Percentiles rank a stretch among this genome's conserved stretches.
Conservation (phyloP, 2,113 vertebrate species). For the Amphilophus citrinellus region DNA sequence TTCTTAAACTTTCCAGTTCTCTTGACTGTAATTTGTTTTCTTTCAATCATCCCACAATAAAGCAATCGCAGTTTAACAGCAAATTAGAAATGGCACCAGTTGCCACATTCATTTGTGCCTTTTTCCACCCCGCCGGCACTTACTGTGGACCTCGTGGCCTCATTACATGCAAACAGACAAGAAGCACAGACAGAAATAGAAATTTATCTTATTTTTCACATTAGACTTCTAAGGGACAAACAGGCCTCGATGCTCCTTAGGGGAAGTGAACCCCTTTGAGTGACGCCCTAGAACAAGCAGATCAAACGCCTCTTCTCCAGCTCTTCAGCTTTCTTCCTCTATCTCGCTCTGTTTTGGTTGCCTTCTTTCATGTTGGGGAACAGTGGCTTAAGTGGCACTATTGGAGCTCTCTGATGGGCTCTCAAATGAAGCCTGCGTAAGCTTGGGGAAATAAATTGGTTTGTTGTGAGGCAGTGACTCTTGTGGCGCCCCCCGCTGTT, state of each 20-base stretch:
- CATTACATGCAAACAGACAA: slow-evolving; percentile 54
- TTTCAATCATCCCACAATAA: slow-evolving; percentile 43
- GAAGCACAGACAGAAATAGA: slow-evolving; percentile 46
- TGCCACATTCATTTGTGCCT: slow-evolving; percentile 29
- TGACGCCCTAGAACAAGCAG: slow-evolving; percentile 67
- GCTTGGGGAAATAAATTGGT: slow-evolving; percentile 63
- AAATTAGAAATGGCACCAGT: slow-evolving; percentile 34
- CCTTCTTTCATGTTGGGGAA: slow-evolving; percentile 73
- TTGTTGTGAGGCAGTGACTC: slow-evolving; percentile 41
- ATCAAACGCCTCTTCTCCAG: slow-evolving; percentile 69
- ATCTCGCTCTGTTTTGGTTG: slow-evolving; percentile 65
- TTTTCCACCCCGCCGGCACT: slow-evolving; percentile 3
- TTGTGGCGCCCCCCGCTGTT: slow-evolving; percentile 63
- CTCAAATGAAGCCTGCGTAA: slow-evolving; percentile 67
- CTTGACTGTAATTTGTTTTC: slow-evolving; percentile 18
- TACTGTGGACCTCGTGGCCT: slow-evolving; percentile 48
- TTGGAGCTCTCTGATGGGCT: slow-evolving; percentile 70
- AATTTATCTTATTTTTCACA: slow-evolving; percentile 59
- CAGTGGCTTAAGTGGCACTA: slow-evolving; percentile 77
- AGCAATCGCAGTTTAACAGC: slow-evolving; percentile 28
- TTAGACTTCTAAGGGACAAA: slow-evolving; percentile 63
- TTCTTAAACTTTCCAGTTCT: slow-evolving; percentile 26
- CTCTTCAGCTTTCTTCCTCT: slow-evolving; percentile 47
- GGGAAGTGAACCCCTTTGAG: slow-evolving; percentile 54
- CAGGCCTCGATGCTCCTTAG: slow-evolving; percentile 33